These are phyloP conservation scores for Acleris sparsana DNA, from an alignment of 2,888 invertebrate genomes.

Conservation along the genomic window DNA sequence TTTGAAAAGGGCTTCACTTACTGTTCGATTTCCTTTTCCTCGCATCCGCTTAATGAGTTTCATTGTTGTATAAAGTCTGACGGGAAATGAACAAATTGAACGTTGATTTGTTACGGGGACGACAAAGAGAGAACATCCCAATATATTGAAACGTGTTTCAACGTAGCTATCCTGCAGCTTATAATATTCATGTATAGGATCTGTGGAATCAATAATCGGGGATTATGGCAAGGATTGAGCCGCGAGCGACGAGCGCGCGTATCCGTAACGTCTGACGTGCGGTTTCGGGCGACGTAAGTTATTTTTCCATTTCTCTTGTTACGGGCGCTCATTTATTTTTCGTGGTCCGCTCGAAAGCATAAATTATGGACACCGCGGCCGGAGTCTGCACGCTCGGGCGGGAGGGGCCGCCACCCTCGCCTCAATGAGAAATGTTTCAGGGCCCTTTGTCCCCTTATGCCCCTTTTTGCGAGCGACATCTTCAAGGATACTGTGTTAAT, in stretches of 20 bases:
- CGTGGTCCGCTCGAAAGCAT: constrained; percentile 75
- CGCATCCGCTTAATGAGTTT: constrained; percentile 11
- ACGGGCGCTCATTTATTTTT: constrained; percentile 76
- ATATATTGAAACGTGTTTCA: too few species aligned
- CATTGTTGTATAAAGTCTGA: constrained; percentile 14
- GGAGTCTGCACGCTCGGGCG: constrained; percentile 61
- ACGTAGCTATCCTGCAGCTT: too few species aligned
- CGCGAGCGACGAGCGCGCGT: neutral
- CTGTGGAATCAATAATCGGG: too few species aligned
- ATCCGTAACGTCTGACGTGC: constrained; percentile 7
- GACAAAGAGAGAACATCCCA: too few species aligned
- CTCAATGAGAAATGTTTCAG: constrained; percentile 79
- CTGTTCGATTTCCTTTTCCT: constrained; percentile 3
- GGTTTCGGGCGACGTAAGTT: constrained; percentile 44
- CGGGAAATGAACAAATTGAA: constrained; percentile 14
- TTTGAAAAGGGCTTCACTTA: neutral
- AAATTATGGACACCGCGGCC: constrained; percentile 79
- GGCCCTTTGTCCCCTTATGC: constrained; percentile 74
- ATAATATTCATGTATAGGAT: too few species aligned
- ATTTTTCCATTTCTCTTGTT: constrained; percentile 66
- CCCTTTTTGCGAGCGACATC: constrained; percentile 78
- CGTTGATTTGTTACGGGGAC: constrained; percentile 1
- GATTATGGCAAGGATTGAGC: neutral
- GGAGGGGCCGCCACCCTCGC: constrained; percentile 49
- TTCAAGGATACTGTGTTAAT: constrained; percentile 82